Base-by-base conservation (phyloP, 2,797 vertebrate genomes). In the Clarias laeviceps region DNA sequence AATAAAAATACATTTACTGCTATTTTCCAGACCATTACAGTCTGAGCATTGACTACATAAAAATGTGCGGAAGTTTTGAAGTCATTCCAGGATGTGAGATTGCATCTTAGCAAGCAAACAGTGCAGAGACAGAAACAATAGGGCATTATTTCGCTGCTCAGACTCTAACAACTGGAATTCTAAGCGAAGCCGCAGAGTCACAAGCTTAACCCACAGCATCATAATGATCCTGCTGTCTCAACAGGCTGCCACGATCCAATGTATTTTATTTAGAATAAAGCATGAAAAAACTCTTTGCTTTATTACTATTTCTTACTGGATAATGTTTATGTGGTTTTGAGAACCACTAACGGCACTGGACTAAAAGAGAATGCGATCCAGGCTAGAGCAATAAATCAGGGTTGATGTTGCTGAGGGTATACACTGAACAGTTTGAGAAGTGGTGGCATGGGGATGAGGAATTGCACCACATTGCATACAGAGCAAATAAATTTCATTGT, bases 61-160 rank as follows among this genome's bases (percentile, higher is more conserved):
- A 91, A 91, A 91, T 90, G 88, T 80, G 68, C 82, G 87, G 89
- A 91, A 90, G 89, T 89, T 85, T 80, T 89, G 83, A 91, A 90
- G 88, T 86, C 88, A 90, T 89, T 90, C 82, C 84, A 90, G 89
- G 87, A 90, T 85, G 84, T 87, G 61, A 84, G 91, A 91, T 91
- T 91, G 56, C 83, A 92, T 90, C 90, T 89, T 82, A 79, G 80
- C 83, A 84, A 87, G 89, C 86, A 90, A 88, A 86, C 85, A 85
- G 76, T 82, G 62, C 82, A 89, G 77, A 57, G 81, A 62, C 77
- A 89, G 84, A 88, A 91, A 91, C 90, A 91, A 90, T 91, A 87
- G 88, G 74, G 45, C 87, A 90, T 91, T 92, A 91, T 92, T 91
- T 90, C 81, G 82, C 62, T 54, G 68, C 77, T 89, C 50, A 68